Percentiles rank a stretch among this genome's conserved stretches.
Evolutionary conservation across 2,113 vertebrate genomes (phyloP).

Genomic region (Odocoileus hemionus): DNA sequence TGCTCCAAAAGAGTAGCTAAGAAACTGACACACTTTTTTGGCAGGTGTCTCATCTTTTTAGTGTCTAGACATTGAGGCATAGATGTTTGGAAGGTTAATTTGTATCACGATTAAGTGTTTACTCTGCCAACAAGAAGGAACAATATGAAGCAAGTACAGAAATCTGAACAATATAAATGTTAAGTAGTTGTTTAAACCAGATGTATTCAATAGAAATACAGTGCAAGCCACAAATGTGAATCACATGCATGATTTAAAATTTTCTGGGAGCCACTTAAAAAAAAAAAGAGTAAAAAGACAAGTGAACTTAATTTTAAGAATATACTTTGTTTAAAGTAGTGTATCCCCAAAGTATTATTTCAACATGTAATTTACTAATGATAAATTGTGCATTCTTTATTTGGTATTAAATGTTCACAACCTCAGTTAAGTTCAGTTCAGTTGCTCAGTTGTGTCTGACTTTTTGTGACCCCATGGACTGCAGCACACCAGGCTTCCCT

Average conservation of each 20-base stretch:
- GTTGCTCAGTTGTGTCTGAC: not conserved
- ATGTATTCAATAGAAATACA: slow-evolving; percentile 3
- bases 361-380: not conserved
- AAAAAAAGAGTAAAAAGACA: not conserved
- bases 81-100: not conserved
- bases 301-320: not conserved
- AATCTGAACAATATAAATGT: slow-evolving; percentile 10
- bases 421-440: not conserved
- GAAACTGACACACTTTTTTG: not conserved
- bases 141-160: not conserved
- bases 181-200: not conserved
- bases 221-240: not conserved
- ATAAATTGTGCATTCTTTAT: not conserved
- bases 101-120: slow-evolving; percentile 15
- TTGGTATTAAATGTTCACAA: not conserved
- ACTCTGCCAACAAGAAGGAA: not conserved
- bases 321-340: not conserved
- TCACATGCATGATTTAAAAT: not conserved
- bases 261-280: not conserved
- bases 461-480: not conserved
- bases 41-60: not conserved
- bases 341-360: not conserved
- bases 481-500: not conserved
- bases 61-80: not conserved
- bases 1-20: not conserved